Conservation (phyloP, 2,797 vertebrate genomes). For the Xenentodon cancila region DNA sequence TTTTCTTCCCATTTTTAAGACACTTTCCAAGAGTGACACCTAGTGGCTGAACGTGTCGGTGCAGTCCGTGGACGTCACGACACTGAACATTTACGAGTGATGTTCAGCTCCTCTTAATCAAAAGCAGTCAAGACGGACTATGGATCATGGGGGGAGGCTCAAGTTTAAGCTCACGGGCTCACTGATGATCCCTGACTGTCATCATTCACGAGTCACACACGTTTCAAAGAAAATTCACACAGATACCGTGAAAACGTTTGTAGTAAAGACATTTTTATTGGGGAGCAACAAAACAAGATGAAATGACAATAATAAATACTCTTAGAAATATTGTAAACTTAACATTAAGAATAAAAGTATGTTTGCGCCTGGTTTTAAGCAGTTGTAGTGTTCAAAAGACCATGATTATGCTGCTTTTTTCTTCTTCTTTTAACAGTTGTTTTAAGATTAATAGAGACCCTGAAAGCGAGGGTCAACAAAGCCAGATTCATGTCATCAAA, state of each 20-base stretch:
- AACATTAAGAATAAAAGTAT: conserved; percentile 28
- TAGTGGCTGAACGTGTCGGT: conserved; percentile 44
- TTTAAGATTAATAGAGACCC: not conserved
- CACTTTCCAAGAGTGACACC: conserved; percentile 56
- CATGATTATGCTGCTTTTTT: conserved; percentile 15
- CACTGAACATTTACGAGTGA: not conserved
- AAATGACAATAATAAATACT: conserved; percentile 47
- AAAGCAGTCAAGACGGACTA: too few species aligned
- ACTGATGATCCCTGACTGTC: too few species aligned
- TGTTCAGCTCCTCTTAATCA: too few species aligned
- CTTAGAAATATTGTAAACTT: conserved; percentile 41
- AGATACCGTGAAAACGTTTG: not conserved
- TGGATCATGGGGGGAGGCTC: not conserved
- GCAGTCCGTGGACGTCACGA: not conserved
- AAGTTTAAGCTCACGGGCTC: not conserved
- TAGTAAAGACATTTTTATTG: conserved; percentile 62
- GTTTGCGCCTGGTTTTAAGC: conserved; percentile 6
- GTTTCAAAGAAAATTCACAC: too few species aligned
- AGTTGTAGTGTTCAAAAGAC: conserved; percentile 2
- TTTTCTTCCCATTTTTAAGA: conserved; percentile 13
- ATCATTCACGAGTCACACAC: too few species aligned
- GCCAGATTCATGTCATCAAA: conserved; percentile 4
- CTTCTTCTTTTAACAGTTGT: conserved; percentile 8
- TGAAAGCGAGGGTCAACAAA: not conserved
- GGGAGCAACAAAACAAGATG: conserved; percentile 47